phyloP scores from a whole-genome alignment of 2,113 vertebrate species.

The Planiliza haematocheilus region DNA sequence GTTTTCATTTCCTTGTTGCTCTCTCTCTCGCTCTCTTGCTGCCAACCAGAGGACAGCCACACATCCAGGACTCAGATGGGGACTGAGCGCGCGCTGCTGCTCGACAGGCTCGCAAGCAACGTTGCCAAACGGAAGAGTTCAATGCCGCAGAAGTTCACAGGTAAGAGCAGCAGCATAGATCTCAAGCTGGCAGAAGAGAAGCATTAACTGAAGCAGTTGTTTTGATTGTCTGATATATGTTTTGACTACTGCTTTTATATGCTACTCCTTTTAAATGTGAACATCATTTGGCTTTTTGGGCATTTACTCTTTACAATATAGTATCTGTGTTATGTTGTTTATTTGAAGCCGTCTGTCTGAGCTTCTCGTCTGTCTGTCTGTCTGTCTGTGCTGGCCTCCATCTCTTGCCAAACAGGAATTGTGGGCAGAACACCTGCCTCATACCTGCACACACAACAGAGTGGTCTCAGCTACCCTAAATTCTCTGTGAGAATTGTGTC shows the following conservation, averaged over 20 bases:
- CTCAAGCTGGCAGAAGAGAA: background rate
- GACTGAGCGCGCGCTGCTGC: constrained; percentile 91
- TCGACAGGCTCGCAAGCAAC: constrained; percentile 95
- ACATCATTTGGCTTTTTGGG: constrained; percentile 25
- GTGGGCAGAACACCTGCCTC: constrained; percentile 58
- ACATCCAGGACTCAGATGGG: constrained; percentile 90
- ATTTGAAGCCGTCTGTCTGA: constrained; percentile 41
- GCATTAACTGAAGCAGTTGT: background rate
- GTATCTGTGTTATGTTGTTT: constrained; percentile 5
- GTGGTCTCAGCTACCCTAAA: constrained; percentile 47
- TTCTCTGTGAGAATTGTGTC: constrained; percentile 51
- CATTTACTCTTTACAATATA: constrained; percentile 18
- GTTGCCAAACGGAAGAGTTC: constrained; percentile 96
- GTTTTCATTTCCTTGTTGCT: constrained; percentile 27
- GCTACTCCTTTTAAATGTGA: background rate
- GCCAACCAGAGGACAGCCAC: constrained; percentile 81
- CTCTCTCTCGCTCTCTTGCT: constrained; percentile 1
- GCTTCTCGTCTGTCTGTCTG: constrained; percentile 56
- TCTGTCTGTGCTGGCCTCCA: constrained; percentile 56
- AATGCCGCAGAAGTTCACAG: constrained; percentile 96
- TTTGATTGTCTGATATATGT: background rate
- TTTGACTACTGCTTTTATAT: background rate
- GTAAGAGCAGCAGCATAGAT: constrained; percentile 82
- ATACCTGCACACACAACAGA: constrained; percentile 49
- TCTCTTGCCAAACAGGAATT: constrained; percentile 59